These are phyloP conservation scores for Astreopora myriophthalma DNA, from an alignment of 64 coral and sea anemone genomes.

Conservation along the genomic window DNA sequence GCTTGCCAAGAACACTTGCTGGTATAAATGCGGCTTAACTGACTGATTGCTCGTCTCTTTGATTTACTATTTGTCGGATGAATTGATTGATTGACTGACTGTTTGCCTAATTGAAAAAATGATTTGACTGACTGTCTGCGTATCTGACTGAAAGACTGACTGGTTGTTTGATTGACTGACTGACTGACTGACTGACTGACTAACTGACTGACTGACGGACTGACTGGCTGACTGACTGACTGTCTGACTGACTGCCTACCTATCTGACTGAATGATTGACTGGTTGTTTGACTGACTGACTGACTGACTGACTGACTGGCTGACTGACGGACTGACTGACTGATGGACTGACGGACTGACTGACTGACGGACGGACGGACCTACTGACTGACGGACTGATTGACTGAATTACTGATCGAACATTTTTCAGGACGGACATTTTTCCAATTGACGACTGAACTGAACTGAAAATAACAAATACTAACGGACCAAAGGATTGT, in stretches of 20 bases:
- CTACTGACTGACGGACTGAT: not conserved
- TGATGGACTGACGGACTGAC: not conserved
- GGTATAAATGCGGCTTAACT: not conserved
- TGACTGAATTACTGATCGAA: not conserved
- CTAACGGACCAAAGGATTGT: no score
- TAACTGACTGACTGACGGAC: not conserved
- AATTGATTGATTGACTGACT: not conserved
- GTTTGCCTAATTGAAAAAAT: not conserved
- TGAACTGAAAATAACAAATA: no score
- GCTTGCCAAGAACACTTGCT: no score
- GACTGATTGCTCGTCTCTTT: not conserved
- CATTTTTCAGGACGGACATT: no score
- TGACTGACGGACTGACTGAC: not conserved
- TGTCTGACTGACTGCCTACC: not conserved
- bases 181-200: not conserved
- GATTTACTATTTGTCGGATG: not conserved
- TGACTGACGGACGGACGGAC: not conserved
- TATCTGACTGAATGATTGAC: no score
- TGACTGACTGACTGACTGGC: not conserved
- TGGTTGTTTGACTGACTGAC: not conserved
- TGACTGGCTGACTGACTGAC: not conserved
- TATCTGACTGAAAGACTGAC: not conserved
- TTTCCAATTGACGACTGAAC: no score
- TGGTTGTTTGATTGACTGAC: not conserved
- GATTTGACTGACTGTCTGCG: not conserved